Evolutionary conservation across 2,888 invertebrate species (phyloP).

Genomic region (Sminthurides aquaticus): DNA sequence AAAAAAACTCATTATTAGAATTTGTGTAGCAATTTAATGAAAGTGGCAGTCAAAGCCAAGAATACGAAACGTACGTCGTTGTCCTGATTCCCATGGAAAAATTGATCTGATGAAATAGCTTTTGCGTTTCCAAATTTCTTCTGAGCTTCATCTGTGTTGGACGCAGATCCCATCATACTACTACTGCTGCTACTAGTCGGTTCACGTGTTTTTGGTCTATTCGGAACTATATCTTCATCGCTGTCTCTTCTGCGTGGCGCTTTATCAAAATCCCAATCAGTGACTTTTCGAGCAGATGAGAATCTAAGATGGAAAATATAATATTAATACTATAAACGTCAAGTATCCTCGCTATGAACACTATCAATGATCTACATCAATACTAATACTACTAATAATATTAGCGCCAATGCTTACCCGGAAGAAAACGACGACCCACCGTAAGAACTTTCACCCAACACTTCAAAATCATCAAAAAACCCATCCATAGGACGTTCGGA

Average conservation of each 20-base stretch:
- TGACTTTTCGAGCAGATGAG: constrained; percentile 16
- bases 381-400: neutral
- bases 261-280: constrained; percentile 34
- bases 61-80: constrained; percentile 53
- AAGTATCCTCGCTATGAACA: neutral
- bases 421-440: constrained; percentile 12
- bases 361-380: neutral
- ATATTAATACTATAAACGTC: neutral
- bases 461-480: constrained; percentile 51
- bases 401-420: neutral
- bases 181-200: constrained; percentile 14
- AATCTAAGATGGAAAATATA: constrained; percentile 10
- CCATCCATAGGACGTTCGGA: constrained; percentile 47
- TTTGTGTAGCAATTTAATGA: no score
- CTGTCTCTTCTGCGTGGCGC: constrained; percentile 21
- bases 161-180: constrained; percentile 19
- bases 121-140: constrained; percentile 96
- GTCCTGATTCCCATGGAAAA: constrained; percentile 68
- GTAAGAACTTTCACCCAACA: constrained; percentile 23
- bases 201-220: constrained; percentile 33
- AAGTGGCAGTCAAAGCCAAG: no score
- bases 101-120: constrained; percentile 95
- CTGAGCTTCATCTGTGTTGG: constrained; percentile 65
- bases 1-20: neutral
- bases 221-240: constrained; percentile 18